Evolutionary conservation across 2,888 invertebrate species (phyloP).

Genomic region (Eretmocerus hayati): DNA sequence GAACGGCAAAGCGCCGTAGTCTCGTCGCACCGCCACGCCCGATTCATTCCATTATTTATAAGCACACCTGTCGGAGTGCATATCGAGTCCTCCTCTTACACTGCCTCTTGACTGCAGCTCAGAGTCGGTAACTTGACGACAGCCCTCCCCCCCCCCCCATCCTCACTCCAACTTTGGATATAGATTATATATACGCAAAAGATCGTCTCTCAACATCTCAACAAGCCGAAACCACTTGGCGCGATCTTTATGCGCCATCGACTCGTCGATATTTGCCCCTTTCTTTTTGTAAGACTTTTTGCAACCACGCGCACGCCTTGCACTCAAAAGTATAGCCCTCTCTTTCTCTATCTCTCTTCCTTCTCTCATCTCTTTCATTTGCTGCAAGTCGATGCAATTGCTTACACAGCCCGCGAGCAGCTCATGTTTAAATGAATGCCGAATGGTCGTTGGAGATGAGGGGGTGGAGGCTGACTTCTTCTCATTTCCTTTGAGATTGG

Average conservation of each 20-base stretch:
- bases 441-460: background rate
- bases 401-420: background rate
- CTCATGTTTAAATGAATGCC: background rate
- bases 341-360: background rate
- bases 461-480: too few relatives aligned
- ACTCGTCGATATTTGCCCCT: slow-evolving; percentile 16
- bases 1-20: slow-evolving; percentile 4
- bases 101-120: slow-evolving; percentile 5
- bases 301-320: slow-evolving; percentile 1
- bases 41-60: slow-evolving; percentile 21
- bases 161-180: slow-evolving; percentile 5
- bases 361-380: background rate
- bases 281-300: slow-evolving; percentile 2
- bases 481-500: too few relatives aligned
- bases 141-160: slow-evolving; percentile 6
- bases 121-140: slow-evolving; percentile 15
- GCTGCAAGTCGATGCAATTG: background rate
- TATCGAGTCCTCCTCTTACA: too few relatives aligned
- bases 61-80: slow-evolving; percentile 20
- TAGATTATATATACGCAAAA: too few relatives aligned
- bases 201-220: slow-evolving; percentile 19
- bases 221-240: slow-evolving; percentile 17
- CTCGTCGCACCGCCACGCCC: too few relatives aligned
- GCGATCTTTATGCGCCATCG: slow-evolving; percentile 10
- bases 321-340: slow-evolving; percentile 6